Conservation (phyloP, 2,113 vertebrate genomes). For the Oryzias woworae region DNA sequence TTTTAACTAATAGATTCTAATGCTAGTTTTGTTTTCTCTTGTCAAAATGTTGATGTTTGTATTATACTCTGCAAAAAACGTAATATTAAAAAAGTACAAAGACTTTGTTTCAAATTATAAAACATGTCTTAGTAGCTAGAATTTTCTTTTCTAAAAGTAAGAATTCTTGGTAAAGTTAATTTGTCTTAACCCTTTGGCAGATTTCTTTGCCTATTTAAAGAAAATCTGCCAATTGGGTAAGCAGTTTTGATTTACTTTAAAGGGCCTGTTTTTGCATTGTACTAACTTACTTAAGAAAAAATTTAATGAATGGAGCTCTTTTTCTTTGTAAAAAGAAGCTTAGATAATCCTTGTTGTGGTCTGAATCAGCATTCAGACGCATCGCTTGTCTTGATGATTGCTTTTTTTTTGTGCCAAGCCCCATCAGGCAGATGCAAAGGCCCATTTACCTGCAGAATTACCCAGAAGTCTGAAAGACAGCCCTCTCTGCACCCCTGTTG, state of each 20-base stretch:
- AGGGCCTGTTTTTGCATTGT: too few relatives aligned
- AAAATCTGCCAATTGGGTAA: too few relatives aligned
- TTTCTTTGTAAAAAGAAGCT: conserved; percentile 45
- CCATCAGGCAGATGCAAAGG: conserved; percentile 52
- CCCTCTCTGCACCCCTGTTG: conserved; percentile 43
- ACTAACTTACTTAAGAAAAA: too few relatives aligned
- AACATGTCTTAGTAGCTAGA: too few relatives aligned
- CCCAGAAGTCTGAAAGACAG: conserved; percentile 44
- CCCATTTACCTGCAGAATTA: conserved; percentile 66
- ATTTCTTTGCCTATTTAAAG: too few relatives aligned
- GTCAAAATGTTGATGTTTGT: conserved; percentile 27
- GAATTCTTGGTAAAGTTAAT: too few relatives aligned
- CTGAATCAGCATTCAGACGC: conserved; percentile 28
- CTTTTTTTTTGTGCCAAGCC: conserved; percentile 49
- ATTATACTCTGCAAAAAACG: conserved; percentile 30
- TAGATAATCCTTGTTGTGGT: conserved; percentile 29
- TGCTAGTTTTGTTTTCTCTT: conserved; percentile 34
- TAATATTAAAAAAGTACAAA: not conserved
- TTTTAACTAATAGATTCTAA: conserved; percentile 6
- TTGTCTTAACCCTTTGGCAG: too few relatives aligned
- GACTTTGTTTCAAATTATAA: too few relatives aligned
- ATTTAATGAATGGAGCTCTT: conserved; percentile 34
- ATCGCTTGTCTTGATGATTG: conserved; percentile 35
- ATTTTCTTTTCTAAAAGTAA: too few relatives aligned
- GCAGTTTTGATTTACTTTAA: too few relatives aligned